Base-by-base conservation (phyloP, 2,113 vertebrate genomes). In the Oreochromis spilurus region DNA sequence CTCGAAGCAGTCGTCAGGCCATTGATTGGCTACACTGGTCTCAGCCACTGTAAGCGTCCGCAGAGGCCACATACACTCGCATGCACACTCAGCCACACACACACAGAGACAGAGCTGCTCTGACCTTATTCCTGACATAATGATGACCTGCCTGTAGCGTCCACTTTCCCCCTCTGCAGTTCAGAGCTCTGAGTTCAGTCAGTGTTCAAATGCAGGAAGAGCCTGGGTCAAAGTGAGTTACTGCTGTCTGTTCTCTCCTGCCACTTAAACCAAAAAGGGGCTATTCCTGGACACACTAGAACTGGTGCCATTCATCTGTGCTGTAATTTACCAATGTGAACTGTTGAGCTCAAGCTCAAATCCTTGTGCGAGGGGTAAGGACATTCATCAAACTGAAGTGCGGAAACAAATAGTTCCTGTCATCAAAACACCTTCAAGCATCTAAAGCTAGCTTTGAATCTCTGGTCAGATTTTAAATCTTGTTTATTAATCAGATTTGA, bases 21-120 rank as follows among this genome's bases (percentile, higher is more conserved):
- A 92, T 88, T 93, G 92, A 95, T 94, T 93, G 93, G 85, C 38
- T 82, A 91, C 92, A 91, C 62, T 86, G 86, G 91, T 91, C 88
- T 83, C 83, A 85, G 89, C 88, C 75, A 91, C 92, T 84, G 89
- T 82, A 91, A 87, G 83, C 67, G 84, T 91, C 93, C 88, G 16
- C 88, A 83, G 90, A 94, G 93, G 86, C 82, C 87, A 58, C 72
- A n/a, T 52, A 55, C 19, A 82, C 26, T 65, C 36, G 17, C 58
- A 80, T 19, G 36, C 81, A 79, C 24, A n/a, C 34, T 65, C 67
- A 78, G 45, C 79, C 58, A 19, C 79, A 88, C 58, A 19, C 79
- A 87, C 86, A 83, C 36, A 87, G 50, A 88, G 9, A 60, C 82
- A 89, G n/a, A 70, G 72, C 34, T 38, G 70, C 79, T 79, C 52